Evolutionary conservation across 1,140 invertebrate species (phyloP).

Genomic region (Saxidomus purpurata): DNA sequence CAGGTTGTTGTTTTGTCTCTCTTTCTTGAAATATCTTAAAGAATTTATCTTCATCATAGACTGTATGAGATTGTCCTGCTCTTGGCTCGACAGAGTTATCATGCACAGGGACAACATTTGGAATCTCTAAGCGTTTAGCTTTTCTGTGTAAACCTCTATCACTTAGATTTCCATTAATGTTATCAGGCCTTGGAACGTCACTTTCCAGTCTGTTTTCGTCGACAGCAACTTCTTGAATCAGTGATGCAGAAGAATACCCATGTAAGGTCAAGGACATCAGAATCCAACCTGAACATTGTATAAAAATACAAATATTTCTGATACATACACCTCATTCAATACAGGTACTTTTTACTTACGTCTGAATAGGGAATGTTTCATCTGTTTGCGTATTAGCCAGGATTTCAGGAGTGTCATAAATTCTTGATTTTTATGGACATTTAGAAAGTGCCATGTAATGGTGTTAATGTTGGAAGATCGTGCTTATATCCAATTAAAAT

Average conservation of each 20-base stretch:
- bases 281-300: background rate
- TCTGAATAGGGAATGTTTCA: no score
- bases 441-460: no score
- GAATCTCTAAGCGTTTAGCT: background rate
- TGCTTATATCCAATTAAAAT: no score
- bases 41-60: background rate
- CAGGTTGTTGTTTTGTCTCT: background rate
- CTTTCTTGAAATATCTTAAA: background rate
- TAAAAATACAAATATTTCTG: background rate
- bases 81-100: background rate
- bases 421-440: no score
- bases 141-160: background rate
- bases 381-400: no score
- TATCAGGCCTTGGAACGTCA: background rate
- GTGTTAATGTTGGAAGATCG: no score
- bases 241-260: background rate
- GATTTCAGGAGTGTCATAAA: no score
- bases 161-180: background rate
- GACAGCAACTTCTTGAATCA: background rate
- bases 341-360: no score
- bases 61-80: background rate
- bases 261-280: background rate
- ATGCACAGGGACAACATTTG: background rate
- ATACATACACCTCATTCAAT: no score
- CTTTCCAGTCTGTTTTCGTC: background rate